Percentiles rank a stretch among this genome's conserved stretches.
Evolutionary conservation across 2,888 invertebrate genomes (phyloP).

Genomic region (Xestobium rufovillosum): DNA sequence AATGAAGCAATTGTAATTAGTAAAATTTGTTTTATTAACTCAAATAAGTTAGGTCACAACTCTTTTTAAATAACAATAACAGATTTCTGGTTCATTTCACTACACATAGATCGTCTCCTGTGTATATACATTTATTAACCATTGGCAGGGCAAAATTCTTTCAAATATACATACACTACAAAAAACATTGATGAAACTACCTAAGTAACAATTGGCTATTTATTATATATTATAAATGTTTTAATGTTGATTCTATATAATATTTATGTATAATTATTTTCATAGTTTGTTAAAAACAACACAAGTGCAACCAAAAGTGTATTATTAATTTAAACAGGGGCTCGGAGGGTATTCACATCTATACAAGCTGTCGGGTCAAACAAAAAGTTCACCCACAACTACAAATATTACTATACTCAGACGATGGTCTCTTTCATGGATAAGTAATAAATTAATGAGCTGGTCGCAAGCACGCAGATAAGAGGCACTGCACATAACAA

Average conservation of each 20-base stretch:
- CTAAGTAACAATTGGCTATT: constrained; percentile 42
- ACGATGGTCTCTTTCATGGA: no score
- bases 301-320: constrained; percentile 34
- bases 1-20: no score
- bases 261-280: no score
- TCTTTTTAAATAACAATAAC: constrained; percentile 44
- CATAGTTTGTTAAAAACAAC: constrained; percentile 36
- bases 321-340: constrained; percentile 26
- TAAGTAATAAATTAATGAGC: no score
- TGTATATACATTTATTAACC: constrained; percentile 41
- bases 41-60: constrained; percentile 46
- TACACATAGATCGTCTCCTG: constrained; percentile 41
- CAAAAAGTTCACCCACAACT: no score
- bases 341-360: constrained; percentile 36
- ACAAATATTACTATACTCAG: no score
- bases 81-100: constrained; percentile 38
- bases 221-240: constrained; percentile 29
- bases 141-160: constrained; percentile 36
- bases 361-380: constrained; percentile 36
- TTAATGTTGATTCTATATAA: constrained; percentile 30
- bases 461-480: constrained; percentile 33
- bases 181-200: constrained; percentile 44
- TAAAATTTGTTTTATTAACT: constrained; percentile 45
- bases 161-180: constrained; percentile 42
- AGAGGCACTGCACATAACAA: constrained; percentile 31